Conservation (phyloP, 2,888 invertebrate species). For the Machimus rusticus region DNA sequence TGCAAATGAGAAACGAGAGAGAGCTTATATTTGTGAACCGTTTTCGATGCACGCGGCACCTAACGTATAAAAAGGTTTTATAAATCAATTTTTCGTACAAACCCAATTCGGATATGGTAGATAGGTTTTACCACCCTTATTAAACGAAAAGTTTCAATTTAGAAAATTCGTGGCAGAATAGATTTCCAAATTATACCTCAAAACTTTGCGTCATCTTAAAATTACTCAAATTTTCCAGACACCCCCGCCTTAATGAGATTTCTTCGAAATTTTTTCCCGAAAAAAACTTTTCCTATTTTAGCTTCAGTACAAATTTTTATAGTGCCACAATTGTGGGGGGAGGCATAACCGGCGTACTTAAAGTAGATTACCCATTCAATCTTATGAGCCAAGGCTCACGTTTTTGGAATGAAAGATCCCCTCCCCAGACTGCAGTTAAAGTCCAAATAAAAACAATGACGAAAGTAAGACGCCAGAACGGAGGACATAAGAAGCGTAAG, state of each 20-base stretch:
- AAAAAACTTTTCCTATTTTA: neutral
- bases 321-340: neutral
- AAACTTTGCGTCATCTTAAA: neutral
- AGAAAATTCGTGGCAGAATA: neutral
- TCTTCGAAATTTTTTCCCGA: neutral
- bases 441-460: neutral
- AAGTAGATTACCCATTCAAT: neutral
- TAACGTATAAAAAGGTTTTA: no score
- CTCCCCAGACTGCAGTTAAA: neutral
- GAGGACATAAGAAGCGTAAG: neutral
- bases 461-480: neutral
- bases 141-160: neutral
- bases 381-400: neutral
- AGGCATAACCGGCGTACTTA: neutral
- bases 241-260: neutral
- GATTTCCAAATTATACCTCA: neutral
- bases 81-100: no score
- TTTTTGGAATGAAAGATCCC: neutral
- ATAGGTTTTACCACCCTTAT: neutral
- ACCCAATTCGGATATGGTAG: neutral
- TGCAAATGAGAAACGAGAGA: no score
- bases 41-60: no score
- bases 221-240: neutral
- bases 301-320: neutral
- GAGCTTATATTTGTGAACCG: no score